A percentile compares a stretch with the other conserved stretches of the same genome.
phyloP scores from a whole-genome alignment of 2,888 invertebrate genomes.

The Aphodius sticticus region DNA sequence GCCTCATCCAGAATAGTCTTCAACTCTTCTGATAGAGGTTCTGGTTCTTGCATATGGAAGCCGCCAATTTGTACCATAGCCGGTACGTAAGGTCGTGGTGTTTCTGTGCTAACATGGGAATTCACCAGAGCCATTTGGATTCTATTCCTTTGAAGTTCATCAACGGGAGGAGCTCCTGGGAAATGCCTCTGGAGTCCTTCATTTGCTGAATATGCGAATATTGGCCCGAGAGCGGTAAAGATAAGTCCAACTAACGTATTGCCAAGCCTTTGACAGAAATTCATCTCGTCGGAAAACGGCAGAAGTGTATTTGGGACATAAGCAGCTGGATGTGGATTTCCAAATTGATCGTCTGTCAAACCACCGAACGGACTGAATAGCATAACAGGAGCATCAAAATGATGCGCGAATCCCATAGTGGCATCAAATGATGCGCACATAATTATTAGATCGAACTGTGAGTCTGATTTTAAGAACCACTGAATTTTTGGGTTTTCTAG shows the following conservation, averaged over 20 bases:
- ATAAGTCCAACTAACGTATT: conserved; percentile 57
- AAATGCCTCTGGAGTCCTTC: conserved; percentile 48
- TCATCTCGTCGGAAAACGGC: conserved; percentile 59
- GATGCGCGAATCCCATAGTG: conserved; percentile 5
- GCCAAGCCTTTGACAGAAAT: conserved; percentile 63
- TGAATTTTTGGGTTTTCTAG: neutral
- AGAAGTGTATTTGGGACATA: conserved; percentile 61
- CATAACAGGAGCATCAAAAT: conserved; percentile 37
- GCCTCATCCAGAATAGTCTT: conserved; percentile 63
- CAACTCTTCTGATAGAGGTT: conserved; percentile 57
- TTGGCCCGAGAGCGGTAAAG: conserved; percentile 52
- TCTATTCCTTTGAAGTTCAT: conserved; percentile 46
- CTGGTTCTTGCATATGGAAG: conserved; percentile 55
- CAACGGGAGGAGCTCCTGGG: conserved; percentile 46
- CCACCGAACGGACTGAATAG: neutral
- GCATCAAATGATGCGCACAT: neutral
- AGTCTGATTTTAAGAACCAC: neutral
- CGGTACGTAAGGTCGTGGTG: conserved; percentile 62
- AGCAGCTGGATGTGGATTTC: conserved; percentile 60
- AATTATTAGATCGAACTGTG: neutral
- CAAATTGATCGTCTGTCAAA: conserved; percentile 49
- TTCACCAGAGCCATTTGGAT: conserved; percentile 50
- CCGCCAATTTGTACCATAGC: conserved; percentile 67
- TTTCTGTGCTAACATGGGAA: conserved; percentile 62
- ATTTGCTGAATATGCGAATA: conserved; percentile 43